Evolutionary conservation across 2,888 invertebrate genomes (phyloP), one percentile per base, ranked within the genome.

Genomic region (Diaperis boleti): DNA sequence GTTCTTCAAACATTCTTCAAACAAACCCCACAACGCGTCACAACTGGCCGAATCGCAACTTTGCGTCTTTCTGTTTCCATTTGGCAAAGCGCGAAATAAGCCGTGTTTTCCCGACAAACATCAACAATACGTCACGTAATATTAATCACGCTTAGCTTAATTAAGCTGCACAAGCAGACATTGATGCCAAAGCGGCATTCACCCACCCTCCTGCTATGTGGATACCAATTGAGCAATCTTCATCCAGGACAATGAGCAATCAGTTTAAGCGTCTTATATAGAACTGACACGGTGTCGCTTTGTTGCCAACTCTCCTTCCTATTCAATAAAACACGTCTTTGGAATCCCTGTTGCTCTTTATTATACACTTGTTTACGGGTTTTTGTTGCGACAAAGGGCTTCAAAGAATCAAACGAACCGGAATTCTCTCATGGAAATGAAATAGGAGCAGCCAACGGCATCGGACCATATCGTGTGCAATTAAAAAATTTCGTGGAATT

Each of bases 241-340:
- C 62, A 33, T 60, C 29, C 62, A 44, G 59, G 61, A 69, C 65
- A 69, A 68, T 70, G 62, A 61, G 52, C 66, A 68, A 68, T 70
- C 68, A 65, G 57, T 63, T 65, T 64, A 39, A 59, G 55, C 67
- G 65, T 70, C 66, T 70, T 60, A 45, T 22, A 64, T 42, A 17
- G 3, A 42, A 18, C 62, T 63, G 47, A 54, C 44, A 52, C 52
- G 33, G 50, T 41, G 42, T 39, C 18, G 45, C 54, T 55, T 44
- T 60, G 60, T 60, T 54, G 13, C 29, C 8, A 45, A 45, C 17
- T 44, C 55, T 49, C 35, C 13, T 49, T 37, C 49, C 26, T 29
- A 49, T 49, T 59, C 49, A 49, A 49, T 49, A 59, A 59, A 59
- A 59, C 59, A 41, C 49, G 42, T 55, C 41, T 35, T 49, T 59